Evolutionary conservation across 2,888 invertebrate genomes (phyloP), one percentile per base, ranked within the genome.

Genomic region (Rhingia rostrata): DNA sequence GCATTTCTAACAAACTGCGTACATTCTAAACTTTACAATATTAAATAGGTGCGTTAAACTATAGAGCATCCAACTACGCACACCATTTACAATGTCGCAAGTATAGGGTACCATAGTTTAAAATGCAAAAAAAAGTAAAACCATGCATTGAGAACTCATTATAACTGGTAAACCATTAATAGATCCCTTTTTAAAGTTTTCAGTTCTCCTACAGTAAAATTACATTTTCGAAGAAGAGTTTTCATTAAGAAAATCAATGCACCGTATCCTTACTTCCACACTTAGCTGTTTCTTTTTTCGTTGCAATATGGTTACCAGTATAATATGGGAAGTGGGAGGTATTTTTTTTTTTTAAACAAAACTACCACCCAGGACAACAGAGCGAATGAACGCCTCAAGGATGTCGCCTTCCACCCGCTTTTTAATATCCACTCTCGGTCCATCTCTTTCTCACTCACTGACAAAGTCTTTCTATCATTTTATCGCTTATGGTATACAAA

Each of bases 171-270:
- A 69, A 45, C 53, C n/a, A 53, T 66, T 53, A 41, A 47, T 47
- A 69, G 56, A 58, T 58, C 10, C 10, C 22, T 22, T 22, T 58
- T 47, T 47, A 58, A 67, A 67, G 54, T 30, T 37, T 43, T 22
- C 22, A 2, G 22, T 22, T 45, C 12, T 22, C 30, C 56, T 43
- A 35, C 37, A 12, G 14, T 37, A 4, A 39, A 14, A 14, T 14
- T 22, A n/a, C 32, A 14, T 33, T 32, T 5, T 51, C 51, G 45
- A 49, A 39, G 35, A 41, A 43, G 54, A n/a, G 12, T 51, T 51
- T 79, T 64, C 72, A 58, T 79, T 72, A 37, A 51, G 43, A 78
- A 78, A 79, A 60, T 66, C 64, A 80, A 61, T 72, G 66, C 72
- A 33, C 30, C 35, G 10, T 30, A 41, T 12, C 33, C 47, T 30